phyloP scores from a whole-genome alignment of 2,888 invertebrate species.

The Eupithecia subumbrata region DNA sequence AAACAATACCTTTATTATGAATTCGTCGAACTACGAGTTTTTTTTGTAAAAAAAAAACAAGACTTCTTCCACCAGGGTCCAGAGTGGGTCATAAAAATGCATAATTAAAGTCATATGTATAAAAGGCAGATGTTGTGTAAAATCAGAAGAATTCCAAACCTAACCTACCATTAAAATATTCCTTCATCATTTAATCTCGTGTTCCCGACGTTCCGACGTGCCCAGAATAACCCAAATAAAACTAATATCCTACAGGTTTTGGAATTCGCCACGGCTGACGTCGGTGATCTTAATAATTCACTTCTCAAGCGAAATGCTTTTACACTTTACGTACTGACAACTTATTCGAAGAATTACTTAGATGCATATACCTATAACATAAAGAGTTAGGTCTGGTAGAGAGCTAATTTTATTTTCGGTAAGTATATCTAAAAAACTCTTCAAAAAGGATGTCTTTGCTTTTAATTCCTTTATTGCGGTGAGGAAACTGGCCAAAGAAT shows the following conservation, averaged over 20 bases:
- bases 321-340: neutral
- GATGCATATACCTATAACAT: neutral
- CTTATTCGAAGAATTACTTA: neutral
- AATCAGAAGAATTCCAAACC: neutral
- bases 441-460: neutral
- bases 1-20: too few relatives aligned
- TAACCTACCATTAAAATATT: neutral
- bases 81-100: neutral
- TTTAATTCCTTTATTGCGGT: neutral
- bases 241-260: conserved; percentile 43
- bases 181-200: conserved; percentile 31
- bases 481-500: neutral
- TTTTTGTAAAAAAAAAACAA: neutral
- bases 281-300: conserved; percentile 16
- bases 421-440: neutral
- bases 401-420: neutral
- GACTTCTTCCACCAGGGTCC: neutral
- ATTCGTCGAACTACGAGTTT: too few relatives aligned
- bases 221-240: conserved; percentile 68
- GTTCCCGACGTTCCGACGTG: conserved; percentile 64
- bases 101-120: neutral
- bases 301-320: conserved; percentile 9
- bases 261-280: conserved; percentile 26
- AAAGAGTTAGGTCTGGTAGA: neutral
- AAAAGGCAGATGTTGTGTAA: neutral